Conservation (phyloP, 2,113 vertebrate species). For the Corydoras maculifer region DNA sequence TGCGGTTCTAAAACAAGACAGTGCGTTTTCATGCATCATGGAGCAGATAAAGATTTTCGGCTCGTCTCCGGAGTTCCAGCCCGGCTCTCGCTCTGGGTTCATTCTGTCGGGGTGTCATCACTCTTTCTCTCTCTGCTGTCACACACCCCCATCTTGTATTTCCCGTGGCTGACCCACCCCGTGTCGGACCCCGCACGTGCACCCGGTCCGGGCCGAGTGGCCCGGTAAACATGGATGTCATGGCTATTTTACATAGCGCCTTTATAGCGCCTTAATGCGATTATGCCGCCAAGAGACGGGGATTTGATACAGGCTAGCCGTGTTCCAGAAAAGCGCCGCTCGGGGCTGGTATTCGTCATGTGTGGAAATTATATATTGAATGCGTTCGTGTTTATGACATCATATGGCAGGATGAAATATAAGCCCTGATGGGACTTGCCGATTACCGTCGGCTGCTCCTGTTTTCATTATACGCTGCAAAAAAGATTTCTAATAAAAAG, state of each 20-base stretch:
- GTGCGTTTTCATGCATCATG: conserved; percentile 94
- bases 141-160: conserved; percentile 22
- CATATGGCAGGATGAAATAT: conserved; percentile 76
- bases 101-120: conserved; percentile 42
- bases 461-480: conserved; percentile 75
- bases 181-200: conserved; percentile 15
- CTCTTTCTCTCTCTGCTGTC: conserved; percentile 35
- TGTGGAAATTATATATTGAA: conserved; percentile 73
- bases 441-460: conserved; percentile 70
- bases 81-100: conserved; percentile 24
- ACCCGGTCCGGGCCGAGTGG: too few relatives aligned
- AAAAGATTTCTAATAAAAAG: conserved; percentile 73
- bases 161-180: not conserved
- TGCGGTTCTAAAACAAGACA: conserved; percentile 84
- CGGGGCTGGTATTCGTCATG: conserved; percentile 67
- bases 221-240: conserved; percentile 7
- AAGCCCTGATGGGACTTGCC: conserved; percentile 68
- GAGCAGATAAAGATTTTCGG: conserved; percentile 92
- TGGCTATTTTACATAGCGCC: conserved; percentile 22
- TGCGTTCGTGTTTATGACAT: conserved; percentile 68
- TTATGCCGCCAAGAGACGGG: conserved; percentile 60
- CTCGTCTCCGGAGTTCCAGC: conserved; percentile 4
- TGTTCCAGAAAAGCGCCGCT: conserved; percentile 61
- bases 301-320: conserved; percentile 65
- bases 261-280: conserved; percentile 55